These are phyloP conservation scores for Ascidia mentula DNA, from an alignment of 23 tunicate genomes.

Conservation along the genomic window DNA sequence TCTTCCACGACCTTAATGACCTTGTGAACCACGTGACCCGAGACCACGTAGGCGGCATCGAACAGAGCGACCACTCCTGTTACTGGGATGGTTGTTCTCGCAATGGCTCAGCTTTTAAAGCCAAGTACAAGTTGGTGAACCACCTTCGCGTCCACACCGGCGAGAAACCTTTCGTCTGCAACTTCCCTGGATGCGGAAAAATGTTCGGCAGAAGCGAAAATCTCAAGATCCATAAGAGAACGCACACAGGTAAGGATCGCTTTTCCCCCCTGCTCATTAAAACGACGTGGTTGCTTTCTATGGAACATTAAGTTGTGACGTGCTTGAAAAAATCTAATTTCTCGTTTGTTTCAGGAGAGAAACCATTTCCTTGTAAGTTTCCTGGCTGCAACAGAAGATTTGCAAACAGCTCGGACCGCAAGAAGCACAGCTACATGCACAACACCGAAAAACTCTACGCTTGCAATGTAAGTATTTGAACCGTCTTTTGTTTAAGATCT, in stretches of 20 bases:
- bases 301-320: not conserved
- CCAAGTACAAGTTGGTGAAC: conserved; percentile 84
- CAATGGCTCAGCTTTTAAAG: conserved; percentile 46
- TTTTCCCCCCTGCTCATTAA: too few species aligned
- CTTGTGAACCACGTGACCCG: conserved; percentile 64
- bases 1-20: conserved; percentile 37
- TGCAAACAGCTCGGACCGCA: conserved; percentile 80
- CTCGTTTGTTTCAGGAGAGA: conserved; percentile 37
- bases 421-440: conserved; percentile 78
- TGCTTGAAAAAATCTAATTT: not conserved
- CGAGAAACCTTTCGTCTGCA: conserved; percentile 64
- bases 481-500: not conserved
- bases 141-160: conserved; percentile 70
- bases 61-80: conserved; percentile 73
- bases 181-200: conserved; percentile 63
- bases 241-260: conserved; percentile 59
- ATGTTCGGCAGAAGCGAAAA: conserved; percentile 71
- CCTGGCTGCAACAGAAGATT: conserved; percentile 67
- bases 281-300: too few species aligned
- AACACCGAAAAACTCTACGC: conserved; percentile 53
- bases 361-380: conserved; percentile 64
- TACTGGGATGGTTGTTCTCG: conserved; percentile 72
- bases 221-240: conserved; percentile 73
- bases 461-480: conserved; percentile 41
- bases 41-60: conserved; percentile 70